phyloP scores from a whole-genome alignment of 1,140 invertebrate species.

The Sycophaga agraensis region DNA sequence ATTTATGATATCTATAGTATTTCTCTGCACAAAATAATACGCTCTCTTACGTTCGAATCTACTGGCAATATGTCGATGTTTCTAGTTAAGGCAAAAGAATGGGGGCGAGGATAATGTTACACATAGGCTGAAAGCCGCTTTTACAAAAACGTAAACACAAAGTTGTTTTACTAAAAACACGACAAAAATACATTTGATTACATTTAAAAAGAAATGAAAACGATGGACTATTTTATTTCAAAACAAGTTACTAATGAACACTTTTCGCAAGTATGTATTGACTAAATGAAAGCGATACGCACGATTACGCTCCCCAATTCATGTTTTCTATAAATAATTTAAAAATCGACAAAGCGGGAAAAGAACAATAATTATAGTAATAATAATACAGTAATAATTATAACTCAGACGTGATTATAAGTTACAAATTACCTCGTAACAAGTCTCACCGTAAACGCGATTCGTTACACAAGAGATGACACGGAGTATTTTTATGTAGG shows the following conservation, averaged over 20 bases:
- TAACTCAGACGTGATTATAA: constrained; percentile 24
- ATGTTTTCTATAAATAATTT: constrained; percentile 29
- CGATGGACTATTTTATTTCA: constrained; percentile 8
- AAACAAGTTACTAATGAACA: constrained; percentile 21
- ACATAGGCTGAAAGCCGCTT: constrained; percentile 2
- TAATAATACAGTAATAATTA: constrained; percentile 23
- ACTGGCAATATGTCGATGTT: constrained; percentile 16
- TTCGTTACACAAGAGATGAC: constrained; percentile 27
- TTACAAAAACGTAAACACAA: constrained; percentile 16
- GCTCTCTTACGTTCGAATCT: not conserved
- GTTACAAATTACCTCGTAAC: constrained; percentile 24
- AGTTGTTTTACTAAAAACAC: not conserved
- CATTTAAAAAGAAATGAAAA: constrained; percentile 10
- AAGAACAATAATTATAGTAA: constrained; percentile 21
- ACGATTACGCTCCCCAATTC: constrained; percentile 13
- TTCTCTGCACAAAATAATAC: constrained; percentile 2
- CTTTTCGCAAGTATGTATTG: constrained; percentile 9
- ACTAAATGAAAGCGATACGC: constrained; percentile 11
- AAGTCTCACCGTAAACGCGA: constrained; percentile 19
- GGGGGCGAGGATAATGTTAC: constrained; percentile 12
- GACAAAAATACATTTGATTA: constrained; percentile 10
- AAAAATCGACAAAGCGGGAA: constrained; percentile 24
- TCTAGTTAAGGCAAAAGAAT: constrained; percentile 10
- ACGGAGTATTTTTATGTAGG: constrained; percentile 28
- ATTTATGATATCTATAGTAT: constrained; percentile 1